phyloP scores from a whole-genome alignment of 2,113 vertebrate species.

The Macaca fascicularis region DNA sequence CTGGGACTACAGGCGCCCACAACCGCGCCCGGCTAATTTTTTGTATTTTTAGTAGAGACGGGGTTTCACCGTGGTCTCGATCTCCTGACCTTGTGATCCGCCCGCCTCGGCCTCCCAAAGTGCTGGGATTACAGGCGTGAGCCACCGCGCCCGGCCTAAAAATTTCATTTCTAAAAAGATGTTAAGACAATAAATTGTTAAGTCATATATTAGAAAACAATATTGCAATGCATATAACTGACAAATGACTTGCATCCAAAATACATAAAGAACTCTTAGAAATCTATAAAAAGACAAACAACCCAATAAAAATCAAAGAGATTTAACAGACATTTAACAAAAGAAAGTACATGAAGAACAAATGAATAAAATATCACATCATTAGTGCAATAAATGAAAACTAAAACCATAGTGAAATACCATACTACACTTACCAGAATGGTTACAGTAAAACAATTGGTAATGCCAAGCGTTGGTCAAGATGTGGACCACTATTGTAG shows the following conservation, averaged over 20 bases:
- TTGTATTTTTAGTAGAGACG: no score
- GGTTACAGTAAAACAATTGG: fast-evolving
- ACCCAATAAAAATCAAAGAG: background rate
- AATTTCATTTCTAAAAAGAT: background rate
- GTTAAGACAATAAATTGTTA: background rate
- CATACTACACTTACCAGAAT: background rate
- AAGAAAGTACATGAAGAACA: background rate
- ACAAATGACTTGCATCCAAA: background rate
- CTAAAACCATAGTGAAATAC: background rate
- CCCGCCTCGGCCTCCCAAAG: no score
- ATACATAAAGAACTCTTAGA: background rate
- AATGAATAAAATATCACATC: background rate
- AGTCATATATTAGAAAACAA: background rate
- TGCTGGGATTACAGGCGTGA: no score
- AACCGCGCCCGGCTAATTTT: no score
- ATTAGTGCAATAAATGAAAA: background rate
- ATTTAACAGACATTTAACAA: background rate
- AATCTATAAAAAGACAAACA: background rate
- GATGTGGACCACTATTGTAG: fast-evolving
- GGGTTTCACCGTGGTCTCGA: no score
- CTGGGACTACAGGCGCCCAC: no score
- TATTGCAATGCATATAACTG: background rate
- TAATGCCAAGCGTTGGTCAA: background rate
- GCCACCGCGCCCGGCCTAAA: no score
- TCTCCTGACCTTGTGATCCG: no score